Conservation (phyloP, 2,888 invertebrate genomes). For the Heliconius erato region DNA sequence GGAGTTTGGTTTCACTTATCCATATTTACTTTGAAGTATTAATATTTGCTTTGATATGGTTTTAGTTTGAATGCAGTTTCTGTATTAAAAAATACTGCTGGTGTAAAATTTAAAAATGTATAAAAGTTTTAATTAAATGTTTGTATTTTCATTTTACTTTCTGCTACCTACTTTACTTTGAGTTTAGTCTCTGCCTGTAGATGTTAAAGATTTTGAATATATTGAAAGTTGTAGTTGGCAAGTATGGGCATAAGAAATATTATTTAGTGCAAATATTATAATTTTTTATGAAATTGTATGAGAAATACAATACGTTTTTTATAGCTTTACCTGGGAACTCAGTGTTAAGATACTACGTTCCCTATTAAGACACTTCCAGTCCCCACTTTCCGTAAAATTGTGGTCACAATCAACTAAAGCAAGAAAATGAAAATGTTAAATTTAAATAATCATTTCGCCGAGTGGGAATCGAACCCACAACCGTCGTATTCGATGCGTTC, state of each 20-base stretch:
- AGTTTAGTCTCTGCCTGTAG: neutral
- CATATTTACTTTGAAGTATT: slow-evolving; percentile 10
- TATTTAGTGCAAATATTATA: neutral
- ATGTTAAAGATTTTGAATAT: neutral
- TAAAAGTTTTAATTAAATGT: neutral
- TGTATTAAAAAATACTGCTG: neutral
- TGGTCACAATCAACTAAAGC: too few relatives aligned
- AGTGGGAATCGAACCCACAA: too few relatives aligned
- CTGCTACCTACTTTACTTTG: neutral
- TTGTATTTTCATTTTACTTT: neutral
- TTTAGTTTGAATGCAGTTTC: neutral
- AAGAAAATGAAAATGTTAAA: too few relatives aligned
- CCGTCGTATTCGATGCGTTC: too few relatives aligned
- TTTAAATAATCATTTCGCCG: too few relatives aligned
- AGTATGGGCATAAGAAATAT: neutral
- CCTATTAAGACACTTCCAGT: too few relatives aligned
- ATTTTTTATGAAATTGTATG: neutral
- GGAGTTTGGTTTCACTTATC: neutral
- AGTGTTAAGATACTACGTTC: too few relatives aligned
- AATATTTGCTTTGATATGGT: neutral
- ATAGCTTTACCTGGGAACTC: too few relatives aligned
- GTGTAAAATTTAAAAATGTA: neutral
- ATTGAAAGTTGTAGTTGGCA: neutral
- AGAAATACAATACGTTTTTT: neutral
- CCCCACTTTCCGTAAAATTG: too few relatives aligned